phyloP scores from a whole-genome alignment of 2,797 vertebrate genomes.

The Acipenser oxyrinchus region DNA sequence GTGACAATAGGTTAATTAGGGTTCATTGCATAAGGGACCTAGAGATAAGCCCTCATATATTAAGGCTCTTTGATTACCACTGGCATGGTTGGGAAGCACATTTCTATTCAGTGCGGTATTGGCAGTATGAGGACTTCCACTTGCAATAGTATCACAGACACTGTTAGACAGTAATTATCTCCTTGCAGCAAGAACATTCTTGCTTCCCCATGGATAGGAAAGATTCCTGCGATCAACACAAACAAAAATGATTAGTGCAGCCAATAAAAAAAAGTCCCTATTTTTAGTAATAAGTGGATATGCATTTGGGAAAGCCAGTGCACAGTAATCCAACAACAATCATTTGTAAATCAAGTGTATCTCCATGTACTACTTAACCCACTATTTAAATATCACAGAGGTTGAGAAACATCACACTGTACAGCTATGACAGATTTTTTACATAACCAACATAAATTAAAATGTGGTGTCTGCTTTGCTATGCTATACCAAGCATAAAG shows the following conservation, averaged over 20 bases:
- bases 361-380: too few relatives aligned
- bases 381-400: too few relatives aligned
- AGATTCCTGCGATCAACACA: constrained; percentile 35
- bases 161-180: constrained; percentile 27
- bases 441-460: too few relatives aligned
- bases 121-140: constrained; percentile 25
- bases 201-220: constrained; percentile 31
- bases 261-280: not conserved
- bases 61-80: not conserved
- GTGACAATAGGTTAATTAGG: not conserved
- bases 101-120: constrained; percentile 20
- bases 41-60: not conserved
- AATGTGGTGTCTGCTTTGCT: too few relatives aligned
- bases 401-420: too few relatives aligned
- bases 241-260: constrained; percentile 8
- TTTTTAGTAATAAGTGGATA: too few relatives aligned
- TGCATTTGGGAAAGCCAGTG: too few relatives aligned
- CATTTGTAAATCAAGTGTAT: too few relatives aligned
- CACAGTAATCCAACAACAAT: too few relatives aligned
- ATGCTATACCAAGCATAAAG: too few relatives aligned
- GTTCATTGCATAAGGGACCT: not conserved
- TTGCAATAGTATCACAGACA: constrained; percentile 22
- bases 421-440: too few relatives aligned
- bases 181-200: constrained; percentile 37
- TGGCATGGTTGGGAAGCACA: constrained; percentile 1